phyloP scores from a whole-genome alignment of 64 coral and sea anemone genomes.

The Stichodactyla helianthus region DNA sequence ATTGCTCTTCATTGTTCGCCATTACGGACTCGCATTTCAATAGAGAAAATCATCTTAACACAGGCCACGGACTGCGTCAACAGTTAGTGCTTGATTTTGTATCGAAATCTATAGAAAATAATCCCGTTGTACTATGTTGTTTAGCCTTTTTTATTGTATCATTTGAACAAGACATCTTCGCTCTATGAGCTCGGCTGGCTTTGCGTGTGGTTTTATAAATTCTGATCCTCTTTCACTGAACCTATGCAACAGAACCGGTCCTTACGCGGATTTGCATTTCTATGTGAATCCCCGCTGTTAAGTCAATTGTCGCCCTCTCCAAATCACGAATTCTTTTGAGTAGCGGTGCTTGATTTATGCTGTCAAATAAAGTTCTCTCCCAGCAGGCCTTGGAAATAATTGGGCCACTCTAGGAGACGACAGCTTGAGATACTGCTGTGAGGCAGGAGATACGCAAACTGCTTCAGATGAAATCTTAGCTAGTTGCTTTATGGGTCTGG shows the following conservation, averaged over 20 bases:
- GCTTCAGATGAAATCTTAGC: not conserved
- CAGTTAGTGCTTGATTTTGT: not conserved
- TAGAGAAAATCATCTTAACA: not conserved
- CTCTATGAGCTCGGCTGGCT: not conserved
- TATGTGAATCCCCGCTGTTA: not conserved
- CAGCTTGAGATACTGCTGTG: slow-evolving; percentile 1
- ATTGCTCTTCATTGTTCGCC: not conserved
- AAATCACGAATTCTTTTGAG: slow-evolving; percentile 10
- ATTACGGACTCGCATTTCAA: not conserved
- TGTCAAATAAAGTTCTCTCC: slow-evolving; percentile 9
- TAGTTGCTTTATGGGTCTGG: not conserved
- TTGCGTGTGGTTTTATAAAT: not conserved
- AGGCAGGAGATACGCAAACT: not conserved
- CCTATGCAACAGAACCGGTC: not conserved
- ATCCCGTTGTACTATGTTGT: not conserved
- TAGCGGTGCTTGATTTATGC: slow-evolving; percentile 1
- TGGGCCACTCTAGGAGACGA: not conserved
- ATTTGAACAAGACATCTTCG: not conserved
- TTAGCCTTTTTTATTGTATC: not conserved
- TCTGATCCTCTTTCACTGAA: not conserved
- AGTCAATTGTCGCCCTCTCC: not conserved
- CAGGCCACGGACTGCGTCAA: not conserved
- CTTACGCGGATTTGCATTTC: not conserved
- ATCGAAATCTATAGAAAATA: not conserved
- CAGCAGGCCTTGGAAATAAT: not conserved